These are phyloP conservation scores for Temnothorax ravouxi DNA, from an alignment of 2,888 invertebrate species.

Conservation along the genomic window DNA sequence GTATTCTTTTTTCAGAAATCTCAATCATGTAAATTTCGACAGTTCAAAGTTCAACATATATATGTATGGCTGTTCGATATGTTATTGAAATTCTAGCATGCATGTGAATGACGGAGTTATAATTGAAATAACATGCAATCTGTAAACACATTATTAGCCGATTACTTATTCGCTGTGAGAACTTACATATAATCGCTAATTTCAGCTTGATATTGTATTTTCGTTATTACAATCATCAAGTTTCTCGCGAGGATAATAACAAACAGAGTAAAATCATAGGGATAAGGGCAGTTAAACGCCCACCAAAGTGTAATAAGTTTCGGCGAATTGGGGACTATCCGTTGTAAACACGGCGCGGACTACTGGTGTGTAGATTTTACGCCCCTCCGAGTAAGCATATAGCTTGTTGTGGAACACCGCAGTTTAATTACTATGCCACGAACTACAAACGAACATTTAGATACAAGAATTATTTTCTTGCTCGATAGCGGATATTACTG, in stretches of 20 bases:
- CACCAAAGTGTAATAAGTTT: constrained; percentile 69
- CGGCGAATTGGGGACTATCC: constrained; percentile 65
- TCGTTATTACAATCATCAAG: constrained; percentile 50
- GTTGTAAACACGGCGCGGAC: constrained; percentile 65
- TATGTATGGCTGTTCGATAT: not conserved
- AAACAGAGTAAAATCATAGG: constrained; percentile 23
- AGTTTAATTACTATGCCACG: constrained; percentile 74
- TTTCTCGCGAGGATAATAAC: constrained; percentile 9
- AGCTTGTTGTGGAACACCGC: constrained; percentile 76
- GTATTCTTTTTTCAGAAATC: constrained; percentile 6
- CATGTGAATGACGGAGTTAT: not conserved
- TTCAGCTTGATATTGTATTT: constrained; percentile 54
- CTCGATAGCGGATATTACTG: constrained; percentile 66
- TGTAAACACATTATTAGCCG: constrained; percentile 65
- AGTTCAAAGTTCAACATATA: not conserved
- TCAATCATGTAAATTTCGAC: not conserved
- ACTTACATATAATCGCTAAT: constrained; percentile 57
- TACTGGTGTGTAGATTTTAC: constrained; percentile 71
- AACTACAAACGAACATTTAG: constrained; percentile 73
- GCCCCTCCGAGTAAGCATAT: constrained; percentile 65
- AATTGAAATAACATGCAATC: constrained; percentile 37
- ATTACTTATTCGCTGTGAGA: constrained; percentile 49
- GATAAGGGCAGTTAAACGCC: constrained; percentile 60
- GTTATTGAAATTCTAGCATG: not conserved
- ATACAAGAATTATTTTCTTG: constrained; percentile 72